Conservation (phyloP, 1,140 invertebrate species). For the Saxidomus purpurata region DNA sequence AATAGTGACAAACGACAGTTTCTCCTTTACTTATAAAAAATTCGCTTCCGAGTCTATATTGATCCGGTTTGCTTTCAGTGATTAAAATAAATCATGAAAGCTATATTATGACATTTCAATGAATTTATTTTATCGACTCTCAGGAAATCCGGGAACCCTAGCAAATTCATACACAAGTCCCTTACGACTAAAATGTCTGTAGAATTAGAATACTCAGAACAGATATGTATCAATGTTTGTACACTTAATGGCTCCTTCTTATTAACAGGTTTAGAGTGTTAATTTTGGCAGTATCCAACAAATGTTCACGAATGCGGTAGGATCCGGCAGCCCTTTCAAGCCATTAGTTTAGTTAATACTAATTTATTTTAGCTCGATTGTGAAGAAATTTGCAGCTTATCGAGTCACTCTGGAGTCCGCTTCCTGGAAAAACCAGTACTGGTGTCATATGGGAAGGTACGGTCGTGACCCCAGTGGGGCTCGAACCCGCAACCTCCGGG, state of each 20-base stretch:
- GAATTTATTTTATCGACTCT: conserved; percentile 37
- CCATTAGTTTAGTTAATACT: conserved; percentile 32
- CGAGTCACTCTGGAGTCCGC: too few species aligned
- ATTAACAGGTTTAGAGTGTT: not conserved
- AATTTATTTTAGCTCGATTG: too few species aligned
- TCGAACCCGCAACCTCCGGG: too few species aligned
- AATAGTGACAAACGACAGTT: conserved; percentile 42
- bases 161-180: conserved; percentile 23
- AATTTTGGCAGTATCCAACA: conserved; percentile 16
- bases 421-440: too few species aligned
- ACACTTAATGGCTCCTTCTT: not conserved
- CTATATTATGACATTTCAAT: conserved; percentile 35
- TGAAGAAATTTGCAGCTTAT: too few species aligned
- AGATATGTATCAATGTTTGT: not conserved
- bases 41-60: conserved; percentile 48
- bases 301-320: conserved; percentile 37
- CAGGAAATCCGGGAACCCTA: conserved; percentile 32
- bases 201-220: not conserved
- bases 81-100: conserved; percentile 20
- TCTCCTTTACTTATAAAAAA: conserved; percentile 53
- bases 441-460: too few species aligned
- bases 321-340: not conserved
- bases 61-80: conserved; percentile 39
- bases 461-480: too few species aligned
- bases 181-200: conserved; percentile 17